Base-by-base conservation (phyloP, 1,140 invertebrate genomes). In the Drosophila punjabiensis region DNA sequence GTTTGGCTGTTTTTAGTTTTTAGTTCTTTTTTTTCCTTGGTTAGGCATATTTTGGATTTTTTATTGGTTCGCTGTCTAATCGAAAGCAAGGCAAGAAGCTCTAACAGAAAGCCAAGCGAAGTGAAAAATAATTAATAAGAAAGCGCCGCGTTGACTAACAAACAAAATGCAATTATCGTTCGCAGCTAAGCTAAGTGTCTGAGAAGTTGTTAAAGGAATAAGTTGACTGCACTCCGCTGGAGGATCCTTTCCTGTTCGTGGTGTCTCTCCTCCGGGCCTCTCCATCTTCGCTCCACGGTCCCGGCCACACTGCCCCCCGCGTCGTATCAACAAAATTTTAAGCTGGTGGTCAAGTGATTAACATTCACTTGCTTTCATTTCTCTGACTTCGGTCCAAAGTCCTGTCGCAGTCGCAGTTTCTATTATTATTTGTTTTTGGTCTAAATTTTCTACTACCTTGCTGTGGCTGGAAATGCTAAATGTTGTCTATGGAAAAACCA, bases 311-410 rank as follows among this genome's bases (percentile, higher is more conserved):
- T 87, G 76, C 67, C 81, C 81, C 81, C 52, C 74, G 48, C 63
- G 82, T 66, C 91, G 87, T 92, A 91, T 81, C 39, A 89, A 92
- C 84, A 92, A 92, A 92, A 92, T 92, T 92, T 92, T 92, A 92
- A 79, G 82, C 91, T 90, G 82, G 85, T 91, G 91, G 84, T 92
- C 91, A 92, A 92, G 91, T 90, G 84, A 92, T 92, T 92, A 91
- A 81, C 66, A 80, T 76, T 70, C 60, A 59, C 63, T 76, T 75
- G 45, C 50, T 32, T 43, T 53, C 24, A 11, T 11, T 13, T 35
- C 24, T 53, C 24, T 55, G 56, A 61, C 37, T 63, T 52, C 16
- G 39, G 43, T 66, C 55, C 59, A 24, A 18, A 8, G 45, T 69
- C 8, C 35, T n/a, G 60, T 64, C 52, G 20, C 16, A 52, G 45